Evolutionary conservation across 2,797 vertebrate genomes (phyloP), one percentile per base, ranked within the genome.

Genomic region (Macrochelys suwanniensis): DNA sequence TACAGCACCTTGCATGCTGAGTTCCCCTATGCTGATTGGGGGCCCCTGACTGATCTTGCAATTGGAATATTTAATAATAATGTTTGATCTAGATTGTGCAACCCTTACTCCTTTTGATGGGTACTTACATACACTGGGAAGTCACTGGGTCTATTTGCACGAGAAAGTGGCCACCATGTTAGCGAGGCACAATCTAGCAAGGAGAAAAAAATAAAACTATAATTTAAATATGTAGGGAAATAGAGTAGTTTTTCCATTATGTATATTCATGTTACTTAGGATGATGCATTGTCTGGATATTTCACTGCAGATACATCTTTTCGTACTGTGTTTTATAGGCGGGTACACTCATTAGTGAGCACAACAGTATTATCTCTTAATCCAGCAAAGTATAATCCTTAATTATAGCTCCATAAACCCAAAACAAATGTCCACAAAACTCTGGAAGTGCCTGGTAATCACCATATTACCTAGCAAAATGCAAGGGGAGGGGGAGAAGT

Each of bases 401-500:
- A 88, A 84, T 92, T 78, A 92, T 89, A 96, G 47, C 31, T 91
- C 85, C 54, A 84, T 92, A 92, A 92, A 91, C 11, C 3, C 85
- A 42, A 76, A 68, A 0, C 0, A 84, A 83, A 47, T 94, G 95
- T 96, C 90, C 49, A 31, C 31, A 5, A 79, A 79, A 90, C 47
- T 94, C 28, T 90, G 92, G 28, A 82, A 88, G 51, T 92, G n/a
- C 86, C 53, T 89, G 50, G 45, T 85, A 92, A 96, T 93, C 93
- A 93, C 15, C 26, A 59, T 90, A 82, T 19, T 16, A 33, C 85
- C 87, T 71, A 79, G 45, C 17, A 45, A 94, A 91, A 91, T 78
- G 19, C 12, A 84, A 88, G 4, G 1, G 23, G 4, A 81, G 8
- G 90, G 81, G 4, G 11, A 11, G 85, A 90, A 95, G 59, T 50